Percentiles rank a stretch among this genome's conserved stretches.
phyloP scores from a whole-genome alignment of 2,797 vertebrate genomes.

The Botia almorhae region DNA sequence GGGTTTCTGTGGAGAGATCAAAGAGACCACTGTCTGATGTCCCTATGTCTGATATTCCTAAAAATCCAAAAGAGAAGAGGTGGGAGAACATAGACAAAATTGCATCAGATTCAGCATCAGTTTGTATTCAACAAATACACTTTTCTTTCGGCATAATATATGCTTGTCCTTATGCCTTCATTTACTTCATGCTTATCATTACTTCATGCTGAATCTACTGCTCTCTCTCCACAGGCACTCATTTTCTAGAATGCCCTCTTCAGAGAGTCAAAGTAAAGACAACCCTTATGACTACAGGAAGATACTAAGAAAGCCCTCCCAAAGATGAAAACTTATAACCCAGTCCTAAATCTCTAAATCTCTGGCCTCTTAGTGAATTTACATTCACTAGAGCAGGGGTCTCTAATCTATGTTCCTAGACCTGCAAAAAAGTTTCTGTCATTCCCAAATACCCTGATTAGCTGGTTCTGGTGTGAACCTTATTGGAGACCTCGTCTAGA shows the following conservation, averaged over 20 bases:
- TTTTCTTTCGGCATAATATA: conserved; percentile 8
- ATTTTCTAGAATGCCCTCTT: conserved; percentile 72
- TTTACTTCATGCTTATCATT: conserved; percentile 55
- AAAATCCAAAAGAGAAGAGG: conserved; percentile 68
- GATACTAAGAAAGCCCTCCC: conserved; percentile 95
- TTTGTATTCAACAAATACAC: not conserved
- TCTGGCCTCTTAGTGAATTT: not conserved
- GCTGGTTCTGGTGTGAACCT: too few relatives aligned
- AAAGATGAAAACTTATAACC: conserved; percentile 89
- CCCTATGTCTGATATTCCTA: conserved; percentile 64
- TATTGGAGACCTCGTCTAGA: too few relatives aligned
- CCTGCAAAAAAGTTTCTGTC: too few relatives aligned
- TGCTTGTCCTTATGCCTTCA: conserved; percentile 24
- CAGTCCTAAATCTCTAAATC: conserved; percentile 72
- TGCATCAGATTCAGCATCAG: not conserved
- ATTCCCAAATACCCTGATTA: not conserved
- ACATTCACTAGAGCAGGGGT: not conserved
- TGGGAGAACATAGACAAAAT: conserved; percentile 29
- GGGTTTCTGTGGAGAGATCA: conserved; percentile 59
- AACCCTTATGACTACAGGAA: conserved; percentile 93
- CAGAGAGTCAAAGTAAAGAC: conserved; percentile 75
- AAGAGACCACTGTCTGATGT: conserved; percentile 71
- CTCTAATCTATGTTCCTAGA: not conserved
- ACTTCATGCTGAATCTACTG: too few relatives aligned
- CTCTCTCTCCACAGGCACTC: conserved; percentile 75